These are phyloP conservation scores for Pelochelys cantorii DNA, from an alignment of 2,797 vertebrate genomes.

Conservation along the genomic window DNA sequence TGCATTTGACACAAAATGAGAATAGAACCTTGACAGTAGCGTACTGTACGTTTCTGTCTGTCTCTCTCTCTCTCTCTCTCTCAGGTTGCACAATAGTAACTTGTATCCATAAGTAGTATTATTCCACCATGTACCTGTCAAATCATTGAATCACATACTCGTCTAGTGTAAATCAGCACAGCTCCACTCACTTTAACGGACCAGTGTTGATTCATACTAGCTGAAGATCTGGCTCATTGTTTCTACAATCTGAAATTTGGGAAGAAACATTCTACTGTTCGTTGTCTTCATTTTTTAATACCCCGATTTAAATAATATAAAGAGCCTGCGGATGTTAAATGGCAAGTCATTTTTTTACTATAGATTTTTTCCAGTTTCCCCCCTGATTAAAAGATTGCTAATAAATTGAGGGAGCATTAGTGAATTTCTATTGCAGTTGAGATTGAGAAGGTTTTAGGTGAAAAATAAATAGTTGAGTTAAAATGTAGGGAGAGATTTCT, in stretches of 20 bases:
- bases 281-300: not conserved
- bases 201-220: accelerated
- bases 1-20: not conserved
- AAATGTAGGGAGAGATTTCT: not conserved
- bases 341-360: not conserved
- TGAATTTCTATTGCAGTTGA: not conserved
- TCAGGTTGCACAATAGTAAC: not conserved
- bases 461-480: not conserved
- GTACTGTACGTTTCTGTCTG: not conserved
- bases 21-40: too few relatives aligned
- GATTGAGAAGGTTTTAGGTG: not conserved
- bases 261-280: not conserved
- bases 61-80: not conserved
- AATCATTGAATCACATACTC: not conserved
- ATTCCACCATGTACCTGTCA: not conserved
- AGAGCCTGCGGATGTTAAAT: accelerated
- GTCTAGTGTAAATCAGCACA: not conserved
- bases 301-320: accelerated
- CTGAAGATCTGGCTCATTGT: not conserved
- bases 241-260: not conserved
- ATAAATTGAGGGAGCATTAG: not conserved
- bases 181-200: not conserved
- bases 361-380: not conserved
- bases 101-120: accelerated
- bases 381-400: not conserved